Percentiles rank a stretch among this genome's conserved stretches.
These are phyloP conservation scores for Sternotherus odoratus DNA, from an alignment of 2,797 vertebrate species.

Conservation along the genomic window DNA sequence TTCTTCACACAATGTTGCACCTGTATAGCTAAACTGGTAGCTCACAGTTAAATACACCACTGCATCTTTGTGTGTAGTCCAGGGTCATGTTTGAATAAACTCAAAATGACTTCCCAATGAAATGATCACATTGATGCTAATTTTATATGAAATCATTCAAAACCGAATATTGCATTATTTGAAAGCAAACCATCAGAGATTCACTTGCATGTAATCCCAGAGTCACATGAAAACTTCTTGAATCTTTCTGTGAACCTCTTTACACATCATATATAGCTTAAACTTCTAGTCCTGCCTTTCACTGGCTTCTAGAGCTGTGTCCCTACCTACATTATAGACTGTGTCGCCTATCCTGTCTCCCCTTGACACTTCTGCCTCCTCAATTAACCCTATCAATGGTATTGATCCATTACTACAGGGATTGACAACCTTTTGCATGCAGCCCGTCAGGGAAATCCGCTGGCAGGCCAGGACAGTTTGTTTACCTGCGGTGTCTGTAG, in stretches of 20 bases:
- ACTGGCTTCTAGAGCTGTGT: not conserved
- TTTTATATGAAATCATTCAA: not conserved
- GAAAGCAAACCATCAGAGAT: not conserved
- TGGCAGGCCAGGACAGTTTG: no score
- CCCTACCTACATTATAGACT: constrained; percentile 6
- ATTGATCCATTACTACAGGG: no score
- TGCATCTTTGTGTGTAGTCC: not conserved
- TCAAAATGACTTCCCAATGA: not conserved
- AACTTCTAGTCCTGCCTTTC: not conserved
- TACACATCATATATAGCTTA: no score
- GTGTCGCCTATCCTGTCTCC: no score
- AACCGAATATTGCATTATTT: not conserved
- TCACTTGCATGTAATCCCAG: not conserved
- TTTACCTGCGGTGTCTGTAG: no score
- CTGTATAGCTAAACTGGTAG: not conserved
- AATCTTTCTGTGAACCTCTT: not conserved
- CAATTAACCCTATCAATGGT: no score
- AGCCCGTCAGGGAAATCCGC: no score
- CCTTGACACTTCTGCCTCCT: no score
- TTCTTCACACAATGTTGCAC: not conserved
- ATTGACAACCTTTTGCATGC: no score
- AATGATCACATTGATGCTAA: not conserved
- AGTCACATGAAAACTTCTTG: not conserved
- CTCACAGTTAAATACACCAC: not conserved
- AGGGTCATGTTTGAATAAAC: not conserved